Conservation (phyloP, 1,140 invertebrate species). For the Ladona fulva region DNA sequence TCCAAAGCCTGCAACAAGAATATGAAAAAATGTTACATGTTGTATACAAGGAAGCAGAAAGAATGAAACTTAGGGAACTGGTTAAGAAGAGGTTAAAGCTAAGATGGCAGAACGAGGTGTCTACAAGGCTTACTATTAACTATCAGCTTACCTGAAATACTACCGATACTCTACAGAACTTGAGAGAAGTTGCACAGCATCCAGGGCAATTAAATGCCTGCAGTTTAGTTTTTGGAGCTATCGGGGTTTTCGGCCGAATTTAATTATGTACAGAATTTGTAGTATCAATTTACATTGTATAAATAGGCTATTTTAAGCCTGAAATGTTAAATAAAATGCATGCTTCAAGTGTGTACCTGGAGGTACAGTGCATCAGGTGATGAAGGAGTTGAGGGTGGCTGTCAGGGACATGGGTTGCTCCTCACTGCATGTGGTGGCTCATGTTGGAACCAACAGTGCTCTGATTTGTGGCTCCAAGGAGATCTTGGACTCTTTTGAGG, state of each 20-base stretch:
- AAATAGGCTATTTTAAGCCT: too few species aligned
- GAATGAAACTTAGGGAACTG: slow-evolving; percentile 47
- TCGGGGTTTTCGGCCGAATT: too few species aligned
- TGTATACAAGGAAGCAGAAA: slow-evolving; percentile 61
- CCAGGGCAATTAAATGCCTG: slow-evolving; percentile 23
- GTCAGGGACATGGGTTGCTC: too few species aligned
- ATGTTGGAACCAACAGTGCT: too few species aligned
- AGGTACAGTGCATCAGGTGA: too few species aligned
- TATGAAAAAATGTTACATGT: slow-evolving; percentile 72
- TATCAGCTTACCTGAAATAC: slow-evolving; percentile 56
- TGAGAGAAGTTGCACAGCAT: slow-evolving; percentile 22
- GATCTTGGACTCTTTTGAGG: too few species aligned
- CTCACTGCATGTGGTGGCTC: too few species aligned
- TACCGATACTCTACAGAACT: slow-evolving; percentile 36
- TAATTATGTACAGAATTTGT: not conserved
- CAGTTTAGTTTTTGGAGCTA: not conserved
- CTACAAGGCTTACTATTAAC: slow-evolving; percentile 77
- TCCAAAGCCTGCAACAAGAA: slow-evolving; percentile 54
- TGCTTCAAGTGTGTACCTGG: too few species aligned
- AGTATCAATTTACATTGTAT: not conserved
- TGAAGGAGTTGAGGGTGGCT: too few species aligned
- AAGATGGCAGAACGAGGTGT: slow-evolving; percentile 68
- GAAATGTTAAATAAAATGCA: too few species aligned
- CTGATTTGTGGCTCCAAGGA: too few species aligned
- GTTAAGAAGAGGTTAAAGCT: slow-evolving; percentile 52